Conservation (phyloP, 2,797 vertebrate genomes). For the Synanceia verrucosa region DNA sequence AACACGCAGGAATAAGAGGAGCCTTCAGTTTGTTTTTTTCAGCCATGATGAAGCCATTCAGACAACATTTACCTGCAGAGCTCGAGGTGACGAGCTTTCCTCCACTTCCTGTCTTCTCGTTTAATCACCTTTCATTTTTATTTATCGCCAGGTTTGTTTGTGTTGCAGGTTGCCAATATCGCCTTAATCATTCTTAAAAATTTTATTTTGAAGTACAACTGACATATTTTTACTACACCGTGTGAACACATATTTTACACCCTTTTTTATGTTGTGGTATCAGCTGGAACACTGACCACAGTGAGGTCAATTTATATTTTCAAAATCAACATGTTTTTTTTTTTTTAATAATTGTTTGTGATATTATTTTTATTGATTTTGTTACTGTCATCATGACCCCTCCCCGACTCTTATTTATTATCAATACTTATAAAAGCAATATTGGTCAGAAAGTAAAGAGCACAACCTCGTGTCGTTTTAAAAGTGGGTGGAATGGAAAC, state of each 20-base stretch:
- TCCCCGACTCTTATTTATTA: slow-evolving; percentile 68
- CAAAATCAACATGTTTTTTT: slow-evolving; percentile 59
- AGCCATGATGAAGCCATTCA: slow-evolving; percentile 87
- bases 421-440: slow-evolving; percentile 91
- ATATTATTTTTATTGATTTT: slow-evolving; percentile 59
- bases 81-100: slow-evolving; percentile 50
- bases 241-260: slow-evolving; percentile 54
- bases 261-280: slow-evolving; percentile 67
- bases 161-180: slow-evolving; percentile 82
- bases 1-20: slow-evolving; percentile 55
- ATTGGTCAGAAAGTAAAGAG: slow-evolving; percentile 87
- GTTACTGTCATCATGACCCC: slow-evolving; percentile 55
- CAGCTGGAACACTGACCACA: slow-evolving; percentile 65
- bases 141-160: slow-evolving; percentile 77
- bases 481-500: slow-evolving; percentile 81
- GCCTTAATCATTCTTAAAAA: slow-evolving; percentile 92
- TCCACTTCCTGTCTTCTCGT: slow-evolving; percentile 27
- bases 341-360: slow-evolving; percentile 71
- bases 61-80: slow-evolving; percentile 77
- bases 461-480: slow-evolving; percentile 87
- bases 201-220: slow-evolving; percentile 86
- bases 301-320: slow-evolving; percentile 78
- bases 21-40: slow-evolving; percentile 62
- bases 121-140: slow-evolving; percentile 60
- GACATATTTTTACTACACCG: slow-evolving; percentile 74